phyloP scores from a whole-genome alignment of 23 tunicate genomes.

The Styela clava region DNA sequence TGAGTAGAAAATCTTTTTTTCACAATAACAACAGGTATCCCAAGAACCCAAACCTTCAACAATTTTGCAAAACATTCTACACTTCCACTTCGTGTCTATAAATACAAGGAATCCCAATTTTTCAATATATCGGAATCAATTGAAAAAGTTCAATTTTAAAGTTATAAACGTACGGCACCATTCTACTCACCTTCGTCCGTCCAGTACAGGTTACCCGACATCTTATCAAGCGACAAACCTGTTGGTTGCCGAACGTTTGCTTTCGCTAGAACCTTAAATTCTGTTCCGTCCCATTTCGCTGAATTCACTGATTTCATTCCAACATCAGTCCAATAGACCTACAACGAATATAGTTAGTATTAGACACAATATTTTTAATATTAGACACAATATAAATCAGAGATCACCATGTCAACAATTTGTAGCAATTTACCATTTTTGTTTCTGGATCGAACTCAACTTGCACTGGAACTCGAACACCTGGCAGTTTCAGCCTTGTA shows the following conservation, averaged over 20 bases:
- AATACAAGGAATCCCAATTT: too few relatives aligned
- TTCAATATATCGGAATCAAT: too few relatives aligned
- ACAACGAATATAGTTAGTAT: not conserved
- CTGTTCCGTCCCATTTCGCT: conserved; percentile 63
- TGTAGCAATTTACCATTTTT: conserved; percentile 38
- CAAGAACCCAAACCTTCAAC: too few relatives aligned
- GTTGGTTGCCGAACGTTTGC: conserved; percentile 62
- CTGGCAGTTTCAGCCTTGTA: conserved; percentile 43
- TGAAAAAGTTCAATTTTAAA: too few relatives aligned
- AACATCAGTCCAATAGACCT: conserved; percentile 83
- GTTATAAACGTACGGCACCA: too few relatives aligned
- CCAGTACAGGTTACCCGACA: conserved; percentile 68
- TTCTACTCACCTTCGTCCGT: conserved; percentile 69
- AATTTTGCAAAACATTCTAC: too few relatives aligned
- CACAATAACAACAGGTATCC: too few relatives aligned
- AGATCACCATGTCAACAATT: too few relatives aligned
- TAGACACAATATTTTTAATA: too few relatives aligned
- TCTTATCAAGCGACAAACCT: conserved; percentile 55
- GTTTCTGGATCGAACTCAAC: conserved; percentile 62
- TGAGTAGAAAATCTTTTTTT: too few relatives aligned
- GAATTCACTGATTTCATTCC: conserved; percentile 55
- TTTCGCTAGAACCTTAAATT: conserved; percentile 35
- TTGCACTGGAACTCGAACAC: conserved; percentile 55
- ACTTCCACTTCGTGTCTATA: too few relatives aligned
- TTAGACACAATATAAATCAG: too few relatives aligned